Evolutionary conservation across 2,888 invertebrate genomes (phyloP).

Genomic region (Philonicus albiceps): DNA sequence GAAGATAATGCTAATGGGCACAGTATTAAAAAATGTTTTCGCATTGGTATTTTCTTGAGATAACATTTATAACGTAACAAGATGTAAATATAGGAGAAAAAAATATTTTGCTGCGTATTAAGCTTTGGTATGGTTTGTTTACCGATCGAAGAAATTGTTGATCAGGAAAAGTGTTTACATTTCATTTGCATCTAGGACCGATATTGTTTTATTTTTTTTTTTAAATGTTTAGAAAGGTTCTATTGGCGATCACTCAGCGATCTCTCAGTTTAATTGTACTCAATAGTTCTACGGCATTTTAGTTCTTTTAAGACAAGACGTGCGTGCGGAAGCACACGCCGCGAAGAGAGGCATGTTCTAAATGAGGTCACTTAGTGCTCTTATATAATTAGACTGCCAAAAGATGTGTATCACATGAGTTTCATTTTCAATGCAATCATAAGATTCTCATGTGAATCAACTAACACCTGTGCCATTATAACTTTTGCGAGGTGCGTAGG

Average conservation of each 20-base stretch:
- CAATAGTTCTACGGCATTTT: neutral
- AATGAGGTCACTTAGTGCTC: neutral
- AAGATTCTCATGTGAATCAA: neutral
- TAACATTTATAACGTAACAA: neutral
- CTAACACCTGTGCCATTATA: neutral
- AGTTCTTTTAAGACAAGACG: neutral
- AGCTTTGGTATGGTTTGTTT: neutral
- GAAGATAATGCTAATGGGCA: neutral
- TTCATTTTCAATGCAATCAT: neutral
- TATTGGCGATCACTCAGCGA: neutral
- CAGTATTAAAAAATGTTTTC: neutral
- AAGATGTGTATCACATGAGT: neutral
- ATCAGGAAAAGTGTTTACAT: neutral
- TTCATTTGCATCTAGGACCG: neutral
- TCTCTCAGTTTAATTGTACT: neutral
- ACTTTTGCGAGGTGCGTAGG: neutral
- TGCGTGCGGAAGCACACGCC: neutral
- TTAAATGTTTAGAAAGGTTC: neutral
- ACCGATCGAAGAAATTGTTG: neutral
- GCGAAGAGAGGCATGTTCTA: neutral
- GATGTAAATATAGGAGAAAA: neutral
- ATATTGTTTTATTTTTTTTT: neutral
- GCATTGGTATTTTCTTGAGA: neutral
- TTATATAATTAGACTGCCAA: neutral
- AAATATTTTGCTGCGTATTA: neutral